Conservation (phyloP, 2,113 vertebrate genomes). For the Crotalus helleri region DNA sequence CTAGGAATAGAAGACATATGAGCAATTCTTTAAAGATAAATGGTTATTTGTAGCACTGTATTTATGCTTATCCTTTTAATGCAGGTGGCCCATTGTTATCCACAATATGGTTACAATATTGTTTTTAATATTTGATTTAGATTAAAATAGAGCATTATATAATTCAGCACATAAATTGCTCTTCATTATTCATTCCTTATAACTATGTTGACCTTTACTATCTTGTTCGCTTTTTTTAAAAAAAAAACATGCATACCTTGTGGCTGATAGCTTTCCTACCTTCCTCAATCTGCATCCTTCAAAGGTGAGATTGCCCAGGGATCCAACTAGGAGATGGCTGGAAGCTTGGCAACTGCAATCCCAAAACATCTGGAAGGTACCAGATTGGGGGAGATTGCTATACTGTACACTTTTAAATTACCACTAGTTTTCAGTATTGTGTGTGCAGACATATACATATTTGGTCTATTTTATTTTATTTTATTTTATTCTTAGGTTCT, state of each 20-base stretch:
- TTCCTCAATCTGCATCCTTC: not conserved
- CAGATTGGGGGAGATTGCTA: not conserved
- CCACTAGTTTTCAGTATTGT: not conserved
- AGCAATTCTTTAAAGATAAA: not conserved
- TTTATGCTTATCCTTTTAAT: not conserved
- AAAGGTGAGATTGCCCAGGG: not conserved
- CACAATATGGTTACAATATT: not conserved
- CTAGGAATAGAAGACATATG: not conserved
- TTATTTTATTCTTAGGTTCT: not conserved
- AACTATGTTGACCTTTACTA: not conserved
- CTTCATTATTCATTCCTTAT: slow-evolving; percentile 4
- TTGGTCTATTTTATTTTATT: not conserved
- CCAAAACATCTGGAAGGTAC: not conserved
- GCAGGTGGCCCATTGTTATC: not conserved
- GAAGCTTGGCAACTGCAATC: not conserved
- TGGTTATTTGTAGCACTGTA: not conserved
- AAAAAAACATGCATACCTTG: not conserved
- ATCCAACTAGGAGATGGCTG: not conserved
- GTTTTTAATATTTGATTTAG: not conserved
- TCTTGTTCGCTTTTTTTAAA: not conserved
- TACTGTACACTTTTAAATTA: not conserved
- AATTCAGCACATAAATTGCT: not conserved
- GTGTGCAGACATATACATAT: not conserved
- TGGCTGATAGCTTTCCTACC: not conserved
- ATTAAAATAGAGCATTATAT: not conserved